Percentiles rank a stretch among this genome's conserved stretches.
Conservation (phyloP, 2,113 vertebrate species). For the Oncorhynchus gorbuscha region DNA sequence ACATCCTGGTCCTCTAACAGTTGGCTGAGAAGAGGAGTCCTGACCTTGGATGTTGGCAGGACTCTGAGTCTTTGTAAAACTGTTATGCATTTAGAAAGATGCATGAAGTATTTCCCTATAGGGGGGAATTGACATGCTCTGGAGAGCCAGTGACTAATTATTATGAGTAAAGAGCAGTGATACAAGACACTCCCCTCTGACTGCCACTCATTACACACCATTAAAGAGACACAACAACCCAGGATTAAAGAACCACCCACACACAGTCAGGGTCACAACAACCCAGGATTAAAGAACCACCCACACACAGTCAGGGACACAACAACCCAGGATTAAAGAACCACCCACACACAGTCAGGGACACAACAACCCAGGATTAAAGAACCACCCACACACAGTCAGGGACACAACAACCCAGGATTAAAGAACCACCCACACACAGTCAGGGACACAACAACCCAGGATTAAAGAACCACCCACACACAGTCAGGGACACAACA, state of each 20-base stretch:
- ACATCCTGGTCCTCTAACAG: slow-evolving; percentile 24
- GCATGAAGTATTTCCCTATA: slow-evolving; percentile 71
- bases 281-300: slow-evolving; percentile 28
- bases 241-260: slow-evolving; percentile 37
- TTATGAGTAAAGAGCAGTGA: slow-evolving; percentile 82
- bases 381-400: slow-evolving; percentile 49
- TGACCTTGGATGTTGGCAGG: slow-evolving; percentile 71
- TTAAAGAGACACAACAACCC: background rate
- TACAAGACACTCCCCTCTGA: slow-evolving; percentile 77
- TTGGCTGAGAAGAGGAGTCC: slow-evolving; percentile 37
- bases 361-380: background rate
- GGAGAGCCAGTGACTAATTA: slow-evolving; percentile 77
- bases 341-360: slow-evolving; percentile 54
- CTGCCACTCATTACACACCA: slow-evolving; percentile 75
- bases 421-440: slow-evolving; percentile 45
- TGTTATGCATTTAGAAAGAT: slow-evolving; percentile 75
- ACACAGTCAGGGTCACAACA: slow-evolving; percentile 22
- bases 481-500: slow-evolving; percentile 28
- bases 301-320: slow-evolving; percentile 40
- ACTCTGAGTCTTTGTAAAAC: slow-evolving; percentile 70
- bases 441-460: slow-evolving; percentile 6
- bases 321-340: background rate
- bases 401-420: background rate
- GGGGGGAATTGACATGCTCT: slow-evolving; percentile 65
- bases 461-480: slow-evolving; percentile 37